A percentile compares a stretch with the other conserved stretches of the same genome.
phyloP scores from a whole-genome alignment of 2,113 vertebrate genomes.

The Dipodomys spectabilis region DNA sequence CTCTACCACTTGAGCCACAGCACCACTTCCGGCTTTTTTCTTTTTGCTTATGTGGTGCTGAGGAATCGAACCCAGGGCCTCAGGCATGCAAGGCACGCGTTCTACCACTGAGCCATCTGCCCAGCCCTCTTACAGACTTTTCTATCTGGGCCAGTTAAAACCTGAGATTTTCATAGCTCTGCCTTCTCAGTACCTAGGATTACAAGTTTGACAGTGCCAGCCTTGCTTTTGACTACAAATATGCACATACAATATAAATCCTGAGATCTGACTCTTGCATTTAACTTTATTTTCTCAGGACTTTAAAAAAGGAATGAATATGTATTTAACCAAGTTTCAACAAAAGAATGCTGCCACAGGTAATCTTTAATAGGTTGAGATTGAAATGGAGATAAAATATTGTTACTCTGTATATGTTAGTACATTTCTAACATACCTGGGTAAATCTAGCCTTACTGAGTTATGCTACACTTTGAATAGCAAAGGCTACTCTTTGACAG shows the following conservation, averaged over 20 bases:
- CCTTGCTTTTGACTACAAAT: slow-evolving; percentile 53
- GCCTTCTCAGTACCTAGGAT: too few relatives aligned
- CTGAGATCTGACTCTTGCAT: slow-evolving; percentile 44
- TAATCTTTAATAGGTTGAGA: slow-evolving; percentile 79
- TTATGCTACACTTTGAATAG: not conserved
- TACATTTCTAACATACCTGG: not conserved
- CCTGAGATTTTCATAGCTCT: too few relatives aligned
- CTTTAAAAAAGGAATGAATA: slow-evolving; percentile 99
- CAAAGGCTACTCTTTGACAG: not conserved
- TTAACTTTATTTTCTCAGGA: slow-evolving; percentile 88
- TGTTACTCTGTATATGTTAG: not conserved
- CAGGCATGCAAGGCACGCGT: too few relatives aligned
- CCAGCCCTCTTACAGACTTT: too few relatives aligned
- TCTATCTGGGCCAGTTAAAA: too few relatives aligned
- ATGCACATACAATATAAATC: slow-evolving; percentile 26
- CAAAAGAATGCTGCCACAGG: slow-evolving; percentile 98
- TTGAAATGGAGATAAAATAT: not conserved
- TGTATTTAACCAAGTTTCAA: slow-evolving; percentile 97
- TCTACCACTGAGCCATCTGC: too few relatives aligned
- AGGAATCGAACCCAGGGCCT: too few relatives aligned
- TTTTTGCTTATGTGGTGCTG: too few relatives aligned
- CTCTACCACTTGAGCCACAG: too few relatives aligned
- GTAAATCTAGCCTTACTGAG: not conserved
- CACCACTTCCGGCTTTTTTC: too few relatives aligned
- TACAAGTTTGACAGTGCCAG: not conserved